These are phyloP conservation scores for Scaptomyza montana DNA, from an alignment of 1,140 invertebrate species.

Conservation along the genomic window DNA sequence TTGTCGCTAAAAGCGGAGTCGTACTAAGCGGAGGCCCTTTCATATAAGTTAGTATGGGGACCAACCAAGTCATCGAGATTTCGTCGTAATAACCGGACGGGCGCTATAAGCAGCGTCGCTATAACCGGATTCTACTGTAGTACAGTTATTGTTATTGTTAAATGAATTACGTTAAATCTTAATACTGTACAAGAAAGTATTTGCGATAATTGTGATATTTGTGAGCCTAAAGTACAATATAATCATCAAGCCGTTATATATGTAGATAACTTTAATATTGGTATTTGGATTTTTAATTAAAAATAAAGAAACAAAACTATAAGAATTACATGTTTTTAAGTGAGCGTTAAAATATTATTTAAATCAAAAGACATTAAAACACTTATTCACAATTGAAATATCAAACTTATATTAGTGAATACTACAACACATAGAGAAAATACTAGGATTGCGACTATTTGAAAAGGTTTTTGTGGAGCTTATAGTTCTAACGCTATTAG, in stretches of 20 bases:
- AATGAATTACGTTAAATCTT: no score
- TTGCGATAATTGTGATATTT: background rate
- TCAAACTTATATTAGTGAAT: conserved; percentile 66
- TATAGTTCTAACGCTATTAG: conserved; percentile 57
- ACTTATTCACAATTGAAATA: conserved; percentile 36
- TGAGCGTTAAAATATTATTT: background rate
- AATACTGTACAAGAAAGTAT: no score
- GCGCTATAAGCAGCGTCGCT: no score
- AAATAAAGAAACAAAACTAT: background rate
- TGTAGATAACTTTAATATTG: background rate
- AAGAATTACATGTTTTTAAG: no score
- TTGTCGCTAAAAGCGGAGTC: no score
- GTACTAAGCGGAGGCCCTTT: no score
- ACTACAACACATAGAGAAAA: conserved; percentile 72
- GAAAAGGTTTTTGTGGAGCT: conserved; percentile 37
- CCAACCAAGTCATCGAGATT: no score
- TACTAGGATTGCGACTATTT: conserved; percentile 43
- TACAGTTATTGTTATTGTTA: no score
- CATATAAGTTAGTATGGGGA: no score
- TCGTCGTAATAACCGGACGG: no score
- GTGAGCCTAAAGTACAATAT: background rate
- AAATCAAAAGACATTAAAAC: conserved; percentile 36
- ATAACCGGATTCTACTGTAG: no score
- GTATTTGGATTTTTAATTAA: background rate
- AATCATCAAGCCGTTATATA: background rate